Evolutionary conservation across 2,113 vertebrate genomes (phyloP), one percentile per base, ranked within the genome.

Genomic region (Mesoclemmys tuberculata): DNA sequence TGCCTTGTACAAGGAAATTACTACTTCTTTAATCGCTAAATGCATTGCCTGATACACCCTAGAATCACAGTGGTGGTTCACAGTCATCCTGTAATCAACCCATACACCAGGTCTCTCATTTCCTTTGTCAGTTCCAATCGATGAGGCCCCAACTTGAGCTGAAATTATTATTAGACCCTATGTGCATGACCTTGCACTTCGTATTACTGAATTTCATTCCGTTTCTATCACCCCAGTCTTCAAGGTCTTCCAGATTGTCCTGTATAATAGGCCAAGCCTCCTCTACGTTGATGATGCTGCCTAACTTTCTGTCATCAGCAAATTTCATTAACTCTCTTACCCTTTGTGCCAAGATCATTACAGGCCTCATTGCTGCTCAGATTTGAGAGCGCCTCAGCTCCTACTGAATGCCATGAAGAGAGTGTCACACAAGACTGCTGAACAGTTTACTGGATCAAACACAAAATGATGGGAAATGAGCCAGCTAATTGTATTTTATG

Each of bases 341-440:
- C 19, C n/a, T 71, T 38, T 22, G 64, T 38, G 19, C n/a, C n/a
- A 71, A 71, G 64, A 71, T 10, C 64, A 22, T 22, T 22, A 71
- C 19, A 38, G n/a, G n/a, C n/a, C 5, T 38, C 19, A 38, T 22
- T 71, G 64, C 35, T 22, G n/a, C 64, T 71, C n/a, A n/a, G 18
- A 5, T n/a, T n/a, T 68, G 64, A 68, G 18, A 38, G n/a, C 16
- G 9, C n/a, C 46, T 22, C 18, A 22, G 21, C 38, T n/a, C 9
- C 64, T 21, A 38, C 35, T 71, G 64, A 68, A 26, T 5, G 11
- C 41, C 10, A 18, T 0, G 0, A 27, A 49, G 29, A 88, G 38
- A 27, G 14, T 89, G 10, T 44, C 77, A 48, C 64, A 46, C 74
- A 46, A 24, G 24, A 1, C 3, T 75, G 26, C 41, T 27, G 13